Base-by-base conservation (phyloP, 2,797 vertebrate species). In the Acestrorhynchus altus region DNA sequence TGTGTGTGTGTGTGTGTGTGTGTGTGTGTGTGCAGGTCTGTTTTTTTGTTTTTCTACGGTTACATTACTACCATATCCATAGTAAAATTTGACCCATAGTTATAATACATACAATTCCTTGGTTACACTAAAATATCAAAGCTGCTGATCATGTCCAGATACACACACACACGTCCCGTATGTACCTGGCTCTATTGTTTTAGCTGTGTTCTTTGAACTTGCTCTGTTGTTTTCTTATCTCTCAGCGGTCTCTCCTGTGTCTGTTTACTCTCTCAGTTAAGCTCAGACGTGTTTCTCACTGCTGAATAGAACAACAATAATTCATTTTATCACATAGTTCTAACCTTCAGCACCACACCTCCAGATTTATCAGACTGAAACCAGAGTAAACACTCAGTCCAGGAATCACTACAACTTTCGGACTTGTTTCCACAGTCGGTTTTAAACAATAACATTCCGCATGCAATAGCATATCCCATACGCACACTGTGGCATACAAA, bases 121-220 rank as follows among this genome's bases (percentile, higher is more conserved):
- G n/a, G n/a, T n/a, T n/a, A n/a, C n/a, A n/a, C n/a, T n/a, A n/a
- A n/a, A n/a, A n/a, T n/a, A 49, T 20, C 47, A 69, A 8, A 22
- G 59, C 59, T 61, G 28, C 28, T 35, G 4, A 60, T 24, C 11
- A 26, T 8, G 35, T 16, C 42, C 46, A 2, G 22, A 51, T 8
- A 31, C 28, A n/a, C 59, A 8, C 28, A 9, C n/a, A 49, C 56
- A 77, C 66, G 8, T 61, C 60, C 39, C 24, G 35, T 57, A 24
- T 49, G 59, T 22, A 82, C 67, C 66, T 67, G 61, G 35, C 60
- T 18, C 28, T 16, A 54, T 56, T 67, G 63, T 64, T 72, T 59
- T 57, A 40, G 60, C 15, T 3, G 12, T 35, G 1, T 31, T 8
- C 28, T 70, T n/a, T 4, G 28, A 13, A 47, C 52, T 35, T 9